Percentiles rank a stretch among this genome's conserved stretches.
Conservation (phyloP, 2,797 vertebrate species). For the Bovichtus variegatus region DNA sequence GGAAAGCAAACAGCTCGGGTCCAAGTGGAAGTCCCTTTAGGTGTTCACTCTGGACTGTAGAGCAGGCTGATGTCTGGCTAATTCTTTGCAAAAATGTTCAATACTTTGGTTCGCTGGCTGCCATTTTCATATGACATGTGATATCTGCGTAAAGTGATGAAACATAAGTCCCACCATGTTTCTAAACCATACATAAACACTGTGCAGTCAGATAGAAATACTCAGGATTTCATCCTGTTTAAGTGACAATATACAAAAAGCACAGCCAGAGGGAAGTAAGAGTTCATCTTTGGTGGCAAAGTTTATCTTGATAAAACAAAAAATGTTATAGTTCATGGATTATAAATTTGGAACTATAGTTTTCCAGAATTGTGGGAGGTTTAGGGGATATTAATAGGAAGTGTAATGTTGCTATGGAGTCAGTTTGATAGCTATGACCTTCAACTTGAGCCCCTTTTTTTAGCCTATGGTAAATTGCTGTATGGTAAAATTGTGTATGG, state of each 20-base stretch:
- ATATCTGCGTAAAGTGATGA: conserved; percentile 13
- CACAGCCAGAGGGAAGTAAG: background rate
- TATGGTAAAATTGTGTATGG: too few relatives aligned
- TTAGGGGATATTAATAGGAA: background rate
- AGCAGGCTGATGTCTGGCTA: conserved; percentile 16
- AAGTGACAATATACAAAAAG: background rate
- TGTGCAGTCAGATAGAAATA: background rate
- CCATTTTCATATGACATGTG: background rate
- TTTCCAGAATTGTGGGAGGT: background rate
- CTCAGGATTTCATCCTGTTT: background rate
- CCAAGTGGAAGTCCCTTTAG: conserved; percentile 63
- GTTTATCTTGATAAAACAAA: background rate
- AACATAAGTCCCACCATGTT: background rate
- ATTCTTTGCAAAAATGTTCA: background rate
- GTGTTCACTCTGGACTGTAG: conserved; percentile 30
- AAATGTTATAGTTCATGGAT: background rate
- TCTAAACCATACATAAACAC: conserved; percentile 5
- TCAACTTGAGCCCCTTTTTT: background rate
- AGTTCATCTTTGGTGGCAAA: background rate
- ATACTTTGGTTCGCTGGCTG: background rate
- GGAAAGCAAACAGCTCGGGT: conserved; percentile 78
- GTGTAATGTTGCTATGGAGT: background rate
- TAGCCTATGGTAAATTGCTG: too few relatives aligned
- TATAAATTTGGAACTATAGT: too few relatives aligned
- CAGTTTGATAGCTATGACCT: background rate